Base-by-base conservation (phyloP, 2,113 vertebrate species). In the Poeciliopsis occidentalis region DNA sequence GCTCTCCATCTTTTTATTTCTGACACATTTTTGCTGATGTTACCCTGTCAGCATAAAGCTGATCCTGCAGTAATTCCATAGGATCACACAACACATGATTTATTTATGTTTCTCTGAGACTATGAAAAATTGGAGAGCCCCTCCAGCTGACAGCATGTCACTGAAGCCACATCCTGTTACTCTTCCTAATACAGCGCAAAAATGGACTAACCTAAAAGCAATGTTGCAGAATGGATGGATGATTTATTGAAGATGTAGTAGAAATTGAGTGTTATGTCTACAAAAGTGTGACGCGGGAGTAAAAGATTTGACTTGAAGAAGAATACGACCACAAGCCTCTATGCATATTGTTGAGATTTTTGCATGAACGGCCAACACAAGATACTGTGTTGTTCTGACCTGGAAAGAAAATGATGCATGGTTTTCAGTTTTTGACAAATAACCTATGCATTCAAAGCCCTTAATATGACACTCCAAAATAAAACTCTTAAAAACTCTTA, bases 81-180 rank as follows among this genome's bases (percentile, higher is more conserved):
- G 68, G 71, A 78, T 47, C 57, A 69, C 67, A 77, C 64, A 68
- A 51, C 73, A 22, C 78, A 86, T 91, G 61, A 91, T 73, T 93
- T 83, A 91, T 92, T 93, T 68, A 92, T 82, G 76, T 71, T 22
- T 65, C 79, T 83, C 57, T 64, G 79, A 88, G 80, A 79, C 82
- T 75, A 70, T 26, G 27, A 81, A 81, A 71, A 85, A 92, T 29
- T 44, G 70, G 89, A 90, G 87, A 85, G 67, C 60, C 41, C 22
- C 31, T 87, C 39, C 29, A 73, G 41, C 77, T 67, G 64, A 72
- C 75, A 76, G 66, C 74, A 74, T 69, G 74, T 80, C 73, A 86
- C 57, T 79, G 69, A 77, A 44, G 4, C 67, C 22, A 64, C 60
- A 31, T 63, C 60, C n/a, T n/a, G 65, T 26, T 67, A n/a, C 61